phyloP scores from a whole-genome alignment of 2,888 invertebrate genomes.

The Spilosoma lubricipeda region DNA sequence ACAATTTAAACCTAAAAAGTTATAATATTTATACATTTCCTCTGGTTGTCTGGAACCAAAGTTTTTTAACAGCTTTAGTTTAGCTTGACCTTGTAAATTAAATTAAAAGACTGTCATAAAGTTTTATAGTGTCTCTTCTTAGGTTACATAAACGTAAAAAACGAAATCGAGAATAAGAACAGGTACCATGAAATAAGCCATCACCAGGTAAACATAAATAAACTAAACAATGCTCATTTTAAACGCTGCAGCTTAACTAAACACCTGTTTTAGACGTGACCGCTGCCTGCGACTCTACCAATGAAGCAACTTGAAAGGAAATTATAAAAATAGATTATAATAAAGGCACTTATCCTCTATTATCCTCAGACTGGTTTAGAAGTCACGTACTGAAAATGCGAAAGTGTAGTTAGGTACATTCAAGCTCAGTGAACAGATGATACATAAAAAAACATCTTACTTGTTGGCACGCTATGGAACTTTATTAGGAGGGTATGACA shows the following conservation, averaged over 20 bases:
- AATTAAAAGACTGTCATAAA: neutral
- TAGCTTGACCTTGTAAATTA: neutral
- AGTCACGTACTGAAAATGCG: slow-evolving; percentile 57
- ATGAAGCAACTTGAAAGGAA: slow-evolving; percentile 55
- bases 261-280: slow-evolving; percentile 70
- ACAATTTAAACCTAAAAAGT: too few relatives aligned
- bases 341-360: slow-evolving; percentile 54
- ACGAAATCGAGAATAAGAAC: slow-evolving; percentile 42
- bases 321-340: slow-evolving; percentile 60
- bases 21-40: too few relatives aligned
- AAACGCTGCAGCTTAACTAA: slow-evolving; percentile 60
- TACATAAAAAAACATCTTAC: slow-evolving; percentile 24
- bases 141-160: slow-evolving; percentile 16
- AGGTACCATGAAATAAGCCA: slow-evolving; percentile 31
- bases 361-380: slow-evolving; percentile 53
- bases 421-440: slow-evolving; percentile 18
- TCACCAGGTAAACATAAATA: slow-evolving; percentile 50
- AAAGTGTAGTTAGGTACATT: slow-evolving; percentile 27
- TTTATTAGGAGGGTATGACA: slow-evolving; percentile 18
- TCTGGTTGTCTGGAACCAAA: neutral
- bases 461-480: slow-evolving; percentile 6
- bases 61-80: neutral
- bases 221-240: slow-evolving; percentile 65
- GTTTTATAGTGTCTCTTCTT: neutral
- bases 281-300: slow-evolving; percentile 50